A percentile compares a stretch with the other conserved stretches of the same genome.
These are phyloP conservation scores for Oryzias melastigma DNA, from an alignment of 2,113 vertebrate genomes.

Conservation along the genomic window DNA sequence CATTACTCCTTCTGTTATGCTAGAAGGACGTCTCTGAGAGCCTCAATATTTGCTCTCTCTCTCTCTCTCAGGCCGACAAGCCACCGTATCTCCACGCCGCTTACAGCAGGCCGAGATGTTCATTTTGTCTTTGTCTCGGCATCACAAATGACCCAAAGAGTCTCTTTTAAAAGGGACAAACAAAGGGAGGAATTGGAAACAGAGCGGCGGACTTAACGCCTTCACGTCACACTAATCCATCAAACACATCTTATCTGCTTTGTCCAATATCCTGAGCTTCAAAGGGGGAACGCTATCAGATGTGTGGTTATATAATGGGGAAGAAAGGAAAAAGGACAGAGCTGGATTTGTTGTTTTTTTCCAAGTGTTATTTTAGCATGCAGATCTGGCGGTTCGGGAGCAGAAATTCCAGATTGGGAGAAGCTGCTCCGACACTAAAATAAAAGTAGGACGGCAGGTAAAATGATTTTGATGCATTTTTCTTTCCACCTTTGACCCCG, in stretches of 20 bases:
- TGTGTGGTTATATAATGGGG: slow-evolving; percentile 45
- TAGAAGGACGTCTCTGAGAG: slow-evolving; percentile 63
- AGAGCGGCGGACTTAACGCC: slow-evolving; percentile 65
- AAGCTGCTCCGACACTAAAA: too few species aligned
- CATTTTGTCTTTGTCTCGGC: slow-evolving; percentile 39
- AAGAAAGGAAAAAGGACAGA: slow-evolving; percentile 25
- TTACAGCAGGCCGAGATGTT: slow-evolving; percentile 15
- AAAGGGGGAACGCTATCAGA: slow-evolving; percentile 50
- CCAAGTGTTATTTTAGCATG: too few species aligned
- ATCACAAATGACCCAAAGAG: slow-evolving; percentile 44
- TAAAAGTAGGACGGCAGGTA: slow-evolving; percentile 31
- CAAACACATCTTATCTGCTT: slow-evolving; percentile 59
- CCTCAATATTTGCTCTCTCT: slow-evolving; percentile 29
- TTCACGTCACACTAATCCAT: slow-evolving; percentile 53
- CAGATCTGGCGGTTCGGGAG: too few species aligned
- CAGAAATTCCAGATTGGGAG: too few species aligned
- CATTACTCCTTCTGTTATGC: slow-evolving; percentile 59
- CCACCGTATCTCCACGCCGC: slow-evolving; percentile 10
- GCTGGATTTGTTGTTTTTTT: slow-evolving; percentile 2
- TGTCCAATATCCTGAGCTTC: slow-evolving; percentile 61
- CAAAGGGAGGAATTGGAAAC: slow-evolving; percentile 46
- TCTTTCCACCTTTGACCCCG: slow-evolving; percentile 22
- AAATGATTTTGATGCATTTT: slow-evolving; percentile 51
- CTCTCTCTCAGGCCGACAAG: slow-evolving; percentile 18
- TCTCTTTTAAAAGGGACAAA: slow-evolving; percentile 56